Base-by-base conservation (phyloP, 2,888 invertebrate genomes). In the Drosophila tripunctata region DNA sequence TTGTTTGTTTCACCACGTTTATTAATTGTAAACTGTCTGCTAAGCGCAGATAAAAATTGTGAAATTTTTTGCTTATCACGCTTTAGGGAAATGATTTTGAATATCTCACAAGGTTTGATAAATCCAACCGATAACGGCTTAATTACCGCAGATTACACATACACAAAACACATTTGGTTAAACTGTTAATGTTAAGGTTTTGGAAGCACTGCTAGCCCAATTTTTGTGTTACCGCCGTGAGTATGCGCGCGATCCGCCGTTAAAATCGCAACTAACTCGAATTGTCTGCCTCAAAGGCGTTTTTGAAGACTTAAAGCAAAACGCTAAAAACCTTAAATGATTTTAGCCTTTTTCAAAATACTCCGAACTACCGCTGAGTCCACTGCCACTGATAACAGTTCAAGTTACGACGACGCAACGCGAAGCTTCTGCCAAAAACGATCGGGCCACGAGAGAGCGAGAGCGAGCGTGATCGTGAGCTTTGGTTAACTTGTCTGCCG, bases 281-380 rank as follows among this genome's bases (percentile, higher is more conserved):
- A 40, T 52, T 65, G 65, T 54, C 68, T 68, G 79, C 68, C 63
- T 56, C 74, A 67, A 54, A 67, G 71, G 71, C 51, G 70, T 72
- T 83, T 83, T 83, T 83, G 74, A 83, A 87, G 81, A 84, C 69
- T 65, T 62, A 65, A 81, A 81, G 78, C 64, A 65, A 81, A 81
- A 81, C 75, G 67, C 73, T 66, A 66, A 68, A 75, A 80, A 72
- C 66, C 65, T 43, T 43, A 69, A 71, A 64, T 61, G 58, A 15
- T 80, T 86, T 78, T 62, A 75, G 74, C 85, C 82, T 71, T 78
- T 75, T 84, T 76, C 62, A 64, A n/a, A n/a, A 47, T 31, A 54
- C 57, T 40, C 56, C 33, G 15, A 27, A 31, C n/a, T n/a, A n/a
- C n/a, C n/a, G n/a, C 15, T 15, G 43, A n/a, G n/a, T 43, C 43